Conservation (phyloP, 2,113 vertebrate genomes). For the Odocoileus virginianus region DNA sequence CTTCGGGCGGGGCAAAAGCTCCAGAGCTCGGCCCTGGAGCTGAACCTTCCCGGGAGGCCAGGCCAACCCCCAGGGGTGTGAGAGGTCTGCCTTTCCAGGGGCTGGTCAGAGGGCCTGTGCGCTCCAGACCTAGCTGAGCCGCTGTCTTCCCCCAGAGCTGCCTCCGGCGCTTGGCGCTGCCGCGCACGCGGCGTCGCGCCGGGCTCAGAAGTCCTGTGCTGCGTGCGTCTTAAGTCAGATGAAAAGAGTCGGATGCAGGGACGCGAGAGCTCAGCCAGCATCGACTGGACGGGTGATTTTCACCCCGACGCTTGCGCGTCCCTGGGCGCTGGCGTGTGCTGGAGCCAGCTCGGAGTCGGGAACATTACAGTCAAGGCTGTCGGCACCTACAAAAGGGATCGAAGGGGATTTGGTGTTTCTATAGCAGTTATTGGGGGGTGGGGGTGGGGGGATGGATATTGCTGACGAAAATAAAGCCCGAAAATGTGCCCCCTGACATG, state of each 20-base stretch:
- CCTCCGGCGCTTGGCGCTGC: background rate
- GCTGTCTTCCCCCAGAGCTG: background rate
- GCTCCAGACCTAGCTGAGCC: background rate
- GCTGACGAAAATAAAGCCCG: constrained; percentile 32
- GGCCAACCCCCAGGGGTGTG: accelerated
- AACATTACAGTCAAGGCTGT: background rate
- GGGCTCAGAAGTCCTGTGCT: background rate
- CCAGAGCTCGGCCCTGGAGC: background rate
- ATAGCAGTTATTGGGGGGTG: constrained; percentile 31
- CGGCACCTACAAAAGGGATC: background rate
- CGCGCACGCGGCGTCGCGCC: accelerated
- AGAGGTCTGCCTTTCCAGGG: accelerated
- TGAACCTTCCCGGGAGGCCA: background rate
- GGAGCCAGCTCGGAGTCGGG: accelerated
- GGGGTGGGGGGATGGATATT: background rate
- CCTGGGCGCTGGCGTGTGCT: accelerated
- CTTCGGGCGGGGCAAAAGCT: background rate
- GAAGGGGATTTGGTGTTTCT: constrained; percentile 52
- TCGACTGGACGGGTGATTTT: background rate
- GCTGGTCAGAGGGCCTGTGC: accelerated
- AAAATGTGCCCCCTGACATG: constrained; percentile 31
- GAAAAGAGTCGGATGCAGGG: background rate
- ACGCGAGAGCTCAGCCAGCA: accelerated
- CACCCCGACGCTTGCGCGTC: accelerated
- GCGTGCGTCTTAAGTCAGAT: background rate